These are phyloP conservation scores for Silurus asotus DNA, from an alignment of 2,113 vertebrate genomes.

Conservation along the genomic window DNA sequence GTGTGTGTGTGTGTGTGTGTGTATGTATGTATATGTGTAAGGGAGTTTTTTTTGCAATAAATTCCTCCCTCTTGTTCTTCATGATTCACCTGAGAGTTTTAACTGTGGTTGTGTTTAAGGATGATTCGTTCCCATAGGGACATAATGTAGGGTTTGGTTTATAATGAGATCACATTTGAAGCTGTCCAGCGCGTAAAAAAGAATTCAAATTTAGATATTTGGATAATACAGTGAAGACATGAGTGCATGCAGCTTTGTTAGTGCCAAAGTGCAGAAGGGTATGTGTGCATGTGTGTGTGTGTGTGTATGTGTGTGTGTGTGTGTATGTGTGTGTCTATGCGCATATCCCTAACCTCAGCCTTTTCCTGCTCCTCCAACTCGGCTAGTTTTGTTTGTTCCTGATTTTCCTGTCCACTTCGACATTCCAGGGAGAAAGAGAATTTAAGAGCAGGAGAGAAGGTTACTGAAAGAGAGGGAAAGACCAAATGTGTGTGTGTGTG, in stretches of 20 bases:
- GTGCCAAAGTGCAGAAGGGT: neutral
- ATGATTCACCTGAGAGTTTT: neutral
- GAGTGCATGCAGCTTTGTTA: neutral
- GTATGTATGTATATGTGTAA: constrained; percentile 2
- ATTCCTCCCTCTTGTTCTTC: constrained; percentile 12
- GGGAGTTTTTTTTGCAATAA: constrained; percentile 23
- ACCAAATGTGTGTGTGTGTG: neutral
- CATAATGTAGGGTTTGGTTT: neutral
- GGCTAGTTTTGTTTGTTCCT: constrained; percentile 52
- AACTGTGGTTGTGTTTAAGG: neutral
- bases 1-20: constrained; percentile 22
- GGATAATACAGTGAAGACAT: neutral
- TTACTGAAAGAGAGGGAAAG: constrained; percentile 9
- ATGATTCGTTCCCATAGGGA: neutral
- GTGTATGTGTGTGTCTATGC: constrained; percentile 1
- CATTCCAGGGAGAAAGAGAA: constrained; percentile 42
- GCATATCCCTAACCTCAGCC: constrained; percentile 29
- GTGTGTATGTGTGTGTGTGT: constrained; percentile 1
- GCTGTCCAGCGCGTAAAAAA: too few species aligned
- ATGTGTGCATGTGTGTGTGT: constrained; percentile 17
- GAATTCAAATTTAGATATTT: neutral
- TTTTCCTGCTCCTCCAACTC: constrained; percentile 51
- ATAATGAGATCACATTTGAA: neutral
- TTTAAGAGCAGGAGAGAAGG: neutral
- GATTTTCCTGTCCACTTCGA: constrained; percentile 49